These are phyloP conservation scores for Papilio elwesi DNA, from an alignment of 2,888 invertebrate species.

Conservation along the genomic window DNA sequence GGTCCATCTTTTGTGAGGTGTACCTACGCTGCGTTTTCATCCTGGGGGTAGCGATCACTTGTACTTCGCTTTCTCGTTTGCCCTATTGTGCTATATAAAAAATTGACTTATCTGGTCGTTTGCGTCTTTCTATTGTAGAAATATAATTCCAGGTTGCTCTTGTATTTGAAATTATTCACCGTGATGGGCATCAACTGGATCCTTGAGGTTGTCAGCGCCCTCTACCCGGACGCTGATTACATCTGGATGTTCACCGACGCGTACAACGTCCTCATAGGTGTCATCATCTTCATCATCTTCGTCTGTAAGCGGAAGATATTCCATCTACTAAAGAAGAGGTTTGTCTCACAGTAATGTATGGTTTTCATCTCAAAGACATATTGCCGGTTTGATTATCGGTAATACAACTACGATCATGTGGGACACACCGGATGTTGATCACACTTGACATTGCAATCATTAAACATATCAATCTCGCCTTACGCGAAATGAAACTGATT, in stretches of 20 bases:
- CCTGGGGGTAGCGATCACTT: no score
- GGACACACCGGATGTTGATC: no score
- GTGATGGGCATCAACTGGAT: slow-evolving; percentile 91
- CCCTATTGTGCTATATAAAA: no score
- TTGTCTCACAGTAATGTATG: slow-evolving; percentile 48
- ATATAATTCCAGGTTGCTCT: slow-evolving; percentile 82
- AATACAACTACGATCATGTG: no score
- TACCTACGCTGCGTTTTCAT: no score
- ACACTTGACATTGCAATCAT: no score
- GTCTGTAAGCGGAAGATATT: slow-evolving; percentile 89
- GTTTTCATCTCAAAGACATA: slow-evolving; percentile 10
- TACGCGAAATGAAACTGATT: no score
- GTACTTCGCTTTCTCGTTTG: no score
- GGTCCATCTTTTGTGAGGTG: no score
- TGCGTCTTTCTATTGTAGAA: not conserved
- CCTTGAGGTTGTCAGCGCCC: slow-evolving; percentile 87
- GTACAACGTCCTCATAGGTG: slow-evolving; percentile 87
- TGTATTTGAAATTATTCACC: slow-evolving; percentile 88
- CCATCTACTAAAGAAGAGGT: slow-evolving; percentile 85
- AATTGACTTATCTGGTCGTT: no score
- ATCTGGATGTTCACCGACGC: slow-evolving; percentile 87
- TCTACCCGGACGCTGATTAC: slow-evolving; percentile 72
- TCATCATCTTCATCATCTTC: slow-evolving; percentile 89
- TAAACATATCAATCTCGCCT: no score
- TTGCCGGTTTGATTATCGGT: slow-evolving; percentile 7